Conservation (phyloP, 2,888 invertebrate genomes). For the Caenorhabditis sp. region DNA sequence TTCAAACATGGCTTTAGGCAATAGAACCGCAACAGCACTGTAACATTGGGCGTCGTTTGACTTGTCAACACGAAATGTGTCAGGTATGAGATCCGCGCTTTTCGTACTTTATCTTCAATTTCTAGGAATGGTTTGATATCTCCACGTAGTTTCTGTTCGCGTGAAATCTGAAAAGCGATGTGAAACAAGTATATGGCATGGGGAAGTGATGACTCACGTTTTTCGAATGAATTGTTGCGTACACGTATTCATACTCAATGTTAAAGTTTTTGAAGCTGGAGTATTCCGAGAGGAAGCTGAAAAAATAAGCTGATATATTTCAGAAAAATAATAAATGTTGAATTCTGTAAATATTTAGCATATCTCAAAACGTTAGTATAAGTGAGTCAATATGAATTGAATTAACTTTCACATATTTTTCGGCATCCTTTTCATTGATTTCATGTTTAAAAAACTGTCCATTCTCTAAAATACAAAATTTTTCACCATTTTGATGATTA, state of each 20-base stretch:
- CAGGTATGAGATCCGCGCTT: conserved; percentile 24
- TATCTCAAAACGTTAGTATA: too few species aligned
- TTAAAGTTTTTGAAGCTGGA: conserved; percentile 15
- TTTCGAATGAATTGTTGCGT: conserved; percentile 30
- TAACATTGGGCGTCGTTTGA: conserved; percentile 23
- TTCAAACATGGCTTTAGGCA: conserved; percentile 17
- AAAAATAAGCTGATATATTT: background rate
- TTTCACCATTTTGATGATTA: too few species aligned
- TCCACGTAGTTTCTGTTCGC: conserved; percentile 24
- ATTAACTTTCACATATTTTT: too few species aligned
- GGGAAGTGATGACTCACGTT: conserved; percentile 7
- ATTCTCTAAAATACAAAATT: too few species aligned
- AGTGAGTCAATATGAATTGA: too few species aligned
- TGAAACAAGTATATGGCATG: background rate
- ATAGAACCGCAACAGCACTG: conserved; percentile 20
- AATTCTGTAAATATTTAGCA: too few species aligned
- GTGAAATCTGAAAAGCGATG: background rate
- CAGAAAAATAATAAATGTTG: background rate
- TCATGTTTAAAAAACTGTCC: too few species aligned
- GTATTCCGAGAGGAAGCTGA: conserved; percentile 19
- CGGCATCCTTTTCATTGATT: too few species aligned
- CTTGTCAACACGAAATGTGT: conserved; percentile 20
- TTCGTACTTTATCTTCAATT: conserved; percentile 16
- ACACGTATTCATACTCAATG: conserved; percentile 27
- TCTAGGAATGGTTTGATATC: conserved; percentile 18